Percentiles rank a stretch among this genome's conserved stretches.
phyloP scores from a whole-genome alignment of 2,888 invertebrate genomes.

The Parnassius glacialis region DNA sequence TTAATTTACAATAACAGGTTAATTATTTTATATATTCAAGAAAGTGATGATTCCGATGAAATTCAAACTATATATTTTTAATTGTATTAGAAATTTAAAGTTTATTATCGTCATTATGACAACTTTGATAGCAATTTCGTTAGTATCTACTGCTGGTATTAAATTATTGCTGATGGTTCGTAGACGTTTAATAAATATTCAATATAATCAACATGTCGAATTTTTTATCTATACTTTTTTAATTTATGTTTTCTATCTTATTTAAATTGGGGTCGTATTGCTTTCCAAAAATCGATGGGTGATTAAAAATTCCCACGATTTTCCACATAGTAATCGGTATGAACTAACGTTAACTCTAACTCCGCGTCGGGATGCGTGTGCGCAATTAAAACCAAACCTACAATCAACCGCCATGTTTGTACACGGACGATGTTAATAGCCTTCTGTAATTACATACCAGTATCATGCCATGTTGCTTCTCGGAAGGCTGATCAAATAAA shows the following conservation, averaged over 20 bases:
- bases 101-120: no score
- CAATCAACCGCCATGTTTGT: constrained; percentile 81
- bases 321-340: constrained; percentile 55
- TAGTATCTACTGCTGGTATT: no score
- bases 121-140: no score
- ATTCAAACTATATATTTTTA: no score
- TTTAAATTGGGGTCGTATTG: neutral
- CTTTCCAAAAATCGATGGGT: constrained; percentile 55
- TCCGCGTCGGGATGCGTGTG: constrained; percentile 74
- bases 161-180: no score
- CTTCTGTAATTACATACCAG: constrained; percentile 77
- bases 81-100: no score
- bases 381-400: constrained; percentile 80
- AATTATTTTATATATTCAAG: no score
- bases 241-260: neutral
- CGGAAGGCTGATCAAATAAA: constrained; percentile 78
- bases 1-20: no score
- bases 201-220: no score
- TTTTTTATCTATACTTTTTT: no score
- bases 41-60: no score
- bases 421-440: constrained; percentile 80
- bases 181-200: no score
- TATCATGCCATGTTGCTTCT: constrained; percentile 75
- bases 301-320: constrained; percentile 62
- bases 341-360: constrained; percentile 52